phyloP scores from a whole-genome alignment of 2,113 vertebrate genomes.

The Passer montanus region DNA sequence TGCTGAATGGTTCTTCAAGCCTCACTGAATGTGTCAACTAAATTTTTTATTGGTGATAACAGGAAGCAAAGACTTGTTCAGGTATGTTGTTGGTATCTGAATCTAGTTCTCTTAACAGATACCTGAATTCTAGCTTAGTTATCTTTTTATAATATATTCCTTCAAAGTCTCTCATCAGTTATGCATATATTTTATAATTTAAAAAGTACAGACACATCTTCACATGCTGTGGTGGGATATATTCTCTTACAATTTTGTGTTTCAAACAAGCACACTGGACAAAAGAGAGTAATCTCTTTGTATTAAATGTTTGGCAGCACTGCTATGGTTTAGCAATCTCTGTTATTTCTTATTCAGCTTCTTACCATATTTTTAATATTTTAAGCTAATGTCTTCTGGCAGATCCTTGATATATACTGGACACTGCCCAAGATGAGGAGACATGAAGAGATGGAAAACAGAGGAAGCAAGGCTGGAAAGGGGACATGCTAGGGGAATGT shows the following conservation, averaged over 20 bases:
- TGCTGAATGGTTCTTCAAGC: not conserved
- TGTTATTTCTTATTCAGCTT: not conserved
- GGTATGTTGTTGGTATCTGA: not conserved
- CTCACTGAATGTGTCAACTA: not conserved
- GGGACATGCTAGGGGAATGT: not conserved
- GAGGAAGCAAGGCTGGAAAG: not conserved
- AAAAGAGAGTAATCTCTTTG: not conserved
- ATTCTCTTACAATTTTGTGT: not conserved
- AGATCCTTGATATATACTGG: not conserved
- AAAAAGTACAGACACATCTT: not conserved
- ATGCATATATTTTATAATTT: not conserved
- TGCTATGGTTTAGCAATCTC: not conserved
- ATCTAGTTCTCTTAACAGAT: not conserved
- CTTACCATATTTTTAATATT: not conserved
- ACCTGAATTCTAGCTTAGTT: not conserved
- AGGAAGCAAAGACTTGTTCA: not conserved
- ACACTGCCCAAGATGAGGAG: not conserved
- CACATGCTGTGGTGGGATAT: not conserved
- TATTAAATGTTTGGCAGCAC: not conserved
- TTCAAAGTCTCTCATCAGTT: not conserved
- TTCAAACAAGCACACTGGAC: not conserved
- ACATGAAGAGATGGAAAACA: not conserved
- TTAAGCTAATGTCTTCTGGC: not conserved
- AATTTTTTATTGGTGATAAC: not conserved
- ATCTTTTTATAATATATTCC: not conserved